These are phyloP conservation scores for Pocillopora grandis DNA, from an alignment of 92 coral and sea anemone species.

Conservation along the genomic window DNA sequence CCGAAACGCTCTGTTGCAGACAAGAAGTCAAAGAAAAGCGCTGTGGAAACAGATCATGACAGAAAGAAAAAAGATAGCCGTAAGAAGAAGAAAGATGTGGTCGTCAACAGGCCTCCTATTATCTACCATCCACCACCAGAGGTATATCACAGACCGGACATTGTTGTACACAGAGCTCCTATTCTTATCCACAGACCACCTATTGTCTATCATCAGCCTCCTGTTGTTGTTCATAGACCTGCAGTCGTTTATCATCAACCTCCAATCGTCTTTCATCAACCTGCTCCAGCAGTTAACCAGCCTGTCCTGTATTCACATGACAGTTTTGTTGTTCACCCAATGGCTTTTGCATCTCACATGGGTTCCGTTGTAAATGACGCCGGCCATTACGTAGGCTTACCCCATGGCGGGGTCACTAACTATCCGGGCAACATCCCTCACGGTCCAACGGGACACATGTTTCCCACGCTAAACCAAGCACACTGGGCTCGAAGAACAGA, in stretches of 20 bases:
- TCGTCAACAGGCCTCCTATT: conserved; percentile 98
- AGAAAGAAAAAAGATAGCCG: conserved; percentile 35
- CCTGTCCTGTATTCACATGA: conserved; percentile 96
- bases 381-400: conserved; percentile 91
- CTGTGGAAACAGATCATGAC: conserved; percentile 26
- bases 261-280: conserved; percentile 98
- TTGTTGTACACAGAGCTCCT: conserved; percentile 98
- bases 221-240: conserved; percentile 97
- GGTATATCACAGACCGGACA: conserved; percentile 98
- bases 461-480: conserved; percentile 13
- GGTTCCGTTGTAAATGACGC: conserved; percentile 95
- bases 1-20: conserved; percentile 80
- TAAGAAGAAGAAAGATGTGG: conserved; percentile 96
- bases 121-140: conserved; percentile 99
- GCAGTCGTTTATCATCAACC: conserved; percentile 99
- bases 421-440: conserved; percentile 65
- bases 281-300: conserved; percentile 96
- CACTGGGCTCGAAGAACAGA: conserved; percentile 49
- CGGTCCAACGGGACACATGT: conserved; percentile 20
- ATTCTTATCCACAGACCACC: conserved; percentile 98
- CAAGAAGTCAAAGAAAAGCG: conserved; percentile 38
- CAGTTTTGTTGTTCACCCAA: conserved; percentile 87
- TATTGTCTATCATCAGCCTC: conserved; percentile 95
- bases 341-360: conserved; percentile 85
- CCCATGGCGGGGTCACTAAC: conserved; percentile 85